Percentiles rank a stretch among this genome's conserved stretches.
Conservation (phyloP, 1,140 invertebrate species). For the Drosophila eugracilis region DNA sequence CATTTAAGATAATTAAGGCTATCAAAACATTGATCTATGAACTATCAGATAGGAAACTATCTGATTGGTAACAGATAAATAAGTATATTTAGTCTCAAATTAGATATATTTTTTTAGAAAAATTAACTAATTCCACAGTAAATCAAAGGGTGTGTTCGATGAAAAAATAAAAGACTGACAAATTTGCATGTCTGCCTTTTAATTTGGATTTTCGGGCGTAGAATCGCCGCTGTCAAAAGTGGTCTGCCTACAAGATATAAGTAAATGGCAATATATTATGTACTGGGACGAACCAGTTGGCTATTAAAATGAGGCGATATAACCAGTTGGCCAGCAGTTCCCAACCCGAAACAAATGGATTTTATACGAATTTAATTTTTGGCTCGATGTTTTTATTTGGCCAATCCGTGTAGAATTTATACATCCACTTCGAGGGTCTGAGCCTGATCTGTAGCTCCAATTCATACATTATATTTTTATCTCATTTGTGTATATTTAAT, state of each 20-base stretch:
- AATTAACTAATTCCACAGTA: background rate
- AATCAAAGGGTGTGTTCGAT: constrained; percentile 13
- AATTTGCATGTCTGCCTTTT: constrained; percentile 77
- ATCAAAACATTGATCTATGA: too few relatives aligned
- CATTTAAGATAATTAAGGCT: too few relatives aligned
- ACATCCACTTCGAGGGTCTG: constrained; percentile 20
- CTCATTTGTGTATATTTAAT: constrained; percentile 43
- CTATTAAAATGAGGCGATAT: constrained; percentile 60
- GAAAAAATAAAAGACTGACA: constrained; percentile 28
- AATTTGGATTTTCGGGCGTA: constrained; percentile 52
- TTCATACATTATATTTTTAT: constrained; percentile 47
- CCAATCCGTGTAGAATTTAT: constrained; percentile 67
- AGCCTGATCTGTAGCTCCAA: constrained; percentile 57
- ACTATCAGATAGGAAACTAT: too few relatives aligned
- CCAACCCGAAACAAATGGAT: constrained; percentile 43
- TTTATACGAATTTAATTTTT: constrained; percentile 73
- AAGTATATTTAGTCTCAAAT: too few relatives aligned
- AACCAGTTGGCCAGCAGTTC: constrained; percentile 61
- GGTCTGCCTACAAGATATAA: constrained; percentile 56
- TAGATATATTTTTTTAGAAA: background rate
- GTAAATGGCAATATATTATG: constrained; percentile 58
- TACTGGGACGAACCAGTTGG: constrained; percentile 64
- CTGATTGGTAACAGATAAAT: too few relatives aligned
- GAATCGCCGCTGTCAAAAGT: constrained; percentile 50
- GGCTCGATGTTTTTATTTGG: constrained; percentile 64